phyloP scores from a whole-genome alignment of 2,888 invertebrate species.

The Pterobdella sp. region DNA sequence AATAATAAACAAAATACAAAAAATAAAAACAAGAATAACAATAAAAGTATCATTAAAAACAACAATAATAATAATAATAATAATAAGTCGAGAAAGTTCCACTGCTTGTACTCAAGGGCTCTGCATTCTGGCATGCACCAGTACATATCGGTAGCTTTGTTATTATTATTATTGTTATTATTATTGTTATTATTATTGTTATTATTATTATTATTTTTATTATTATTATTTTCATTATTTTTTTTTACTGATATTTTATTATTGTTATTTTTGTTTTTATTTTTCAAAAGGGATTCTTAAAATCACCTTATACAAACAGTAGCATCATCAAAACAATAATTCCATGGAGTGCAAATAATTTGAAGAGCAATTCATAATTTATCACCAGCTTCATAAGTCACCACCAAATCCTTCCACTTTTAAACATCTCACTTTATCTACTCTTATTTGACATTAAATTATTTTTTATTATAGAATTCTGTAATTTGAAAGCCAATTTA shows the following conservation, averaged over 20 bases:
- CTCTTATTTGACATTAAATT: no score
- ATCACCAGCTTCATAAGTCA: no score
- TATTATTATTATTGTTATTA: not conserved
- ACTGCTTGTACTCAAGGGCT: not conserved
- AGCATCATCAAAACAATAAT: not conserved
- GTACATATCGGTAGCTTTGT: not conserved
- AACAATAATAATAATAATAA: not conserved
- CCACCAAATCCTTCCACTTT: no score
- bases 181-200: slow-evolving; percentile 6
- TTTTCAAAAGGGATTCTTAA: not conserved
- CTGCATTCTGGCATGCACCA: not conserved
- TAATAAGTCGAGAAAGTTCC: not conserved
- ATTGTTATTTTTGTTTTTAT: no score
- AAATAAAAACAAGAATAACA: not conserved
- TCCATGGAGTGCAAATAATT: not conserved
- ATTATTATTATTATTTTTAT: slow-evolving; percentile 11
- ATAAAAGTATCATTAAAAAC: not conserved
- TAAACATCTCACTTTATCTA: no score
- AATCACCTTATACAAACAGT: not conserved
- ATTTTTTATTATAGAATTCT: no score
- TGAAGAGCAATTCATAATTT: no score
- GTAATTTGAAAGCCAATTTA: no score
- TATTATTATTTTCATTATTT: slow-evolving; percentile 9
- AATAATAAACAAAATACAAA: not conserved
- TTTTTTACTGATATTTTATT: not conserved